phyloP scores from a whole-genome alignment of 2,888 invertebrate genomes.

The Teleiodes luculella region DNA sequence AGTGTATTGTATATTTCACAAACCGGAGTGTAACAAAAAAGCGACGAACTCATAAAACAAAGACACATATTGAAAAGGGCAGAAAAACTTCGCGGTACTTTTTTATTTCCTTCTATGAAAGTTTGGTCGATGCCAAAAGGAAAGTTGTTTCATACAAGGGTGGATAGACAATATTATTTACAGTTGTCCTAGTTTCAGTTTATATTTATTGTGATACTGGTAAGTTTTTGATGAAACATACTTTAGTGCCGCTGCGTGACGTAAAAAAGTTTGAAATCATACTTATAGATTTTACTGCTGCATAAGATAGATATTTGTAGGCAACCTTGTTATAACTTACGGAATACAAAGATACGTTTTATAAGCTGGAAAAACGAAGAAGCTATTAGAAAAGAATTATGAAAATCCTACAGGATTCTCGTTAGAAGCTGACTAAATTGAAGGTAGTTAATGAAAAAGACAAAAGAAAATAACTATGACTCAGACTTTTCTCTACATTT shows the following conservation, averaged over 20 bases:
- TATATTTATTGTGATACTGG: not conserved
- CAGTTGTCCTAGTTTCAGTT: not conserved
- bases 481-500: too few relatives aligned
- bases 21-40: conserved; percentile 4
- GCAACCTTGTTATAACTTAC: too few relatives aligned
- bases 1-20: not conserved
- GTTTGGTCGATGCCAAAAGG: conserved; percentile 3
- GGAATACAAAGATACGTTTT: too few relatives aligned
- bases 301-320: too few relatives aligned
- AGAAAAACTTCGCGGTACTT: conserved; percentile 14
- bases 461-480: too few relatives aligned
- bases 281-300: too few relatives aligned
- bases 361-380: too few relatives aligned
- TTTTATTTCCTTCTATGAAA: conserved; percentile 12
- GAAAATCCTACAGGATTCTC: not conserved
- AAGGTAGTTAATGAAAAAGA: too few relatives aligned
- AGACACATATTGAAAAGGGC: conserved; percentile 12
- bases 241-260: too few relatives aligned
- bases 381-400: too few relatives aligned
- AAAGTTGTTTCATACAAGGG: conserved; percentile 1
- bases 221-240: not conserved
- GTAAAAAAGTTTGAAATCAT: too few relatives aligned
- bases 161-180: conserved; percentile 5
- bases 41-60: conserved; percentile 5
- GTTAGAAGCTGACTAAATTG: too few relatives aligned